Percentiles rank a stretch among this genome's conserved stretches.
Conservation (phyloP, 2,797 vertebrate genomes). For the Acanthurus leucopareius region DNA sequence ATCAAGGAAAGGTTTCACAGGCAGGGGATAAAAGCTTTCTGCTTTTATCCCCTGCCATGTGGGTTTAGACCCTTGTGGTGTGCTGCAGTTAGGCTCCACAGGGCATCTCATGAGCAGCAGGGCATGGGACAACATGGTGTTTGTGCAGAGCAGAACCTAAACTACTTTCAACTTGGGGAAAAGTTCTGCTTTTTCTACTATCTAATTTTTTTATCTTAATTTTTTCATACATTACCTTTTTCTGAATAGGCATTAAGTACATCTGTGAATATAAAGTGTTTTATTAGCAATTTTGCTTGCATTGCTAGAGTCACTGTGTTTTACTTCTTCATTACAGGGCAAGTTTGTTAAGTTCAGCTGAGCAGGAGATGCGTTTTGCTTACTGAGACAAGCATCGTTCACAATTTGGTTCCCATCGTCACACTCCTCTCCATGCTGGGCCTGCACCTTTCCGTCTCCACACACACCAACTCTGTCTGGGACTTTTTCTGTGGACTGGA, state of each 20-base stretch:
- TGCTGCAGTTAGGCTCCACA: slow-evolving; percentile 37
- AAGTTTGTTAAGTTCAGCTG: slow-evolving; percentile 6
- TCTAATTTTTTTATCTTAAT: background rate
- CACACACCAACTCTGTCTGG: slow-evolving; percentile 84
- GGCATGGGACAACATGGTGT: background rate
- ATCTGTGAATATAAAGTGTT: background rate
- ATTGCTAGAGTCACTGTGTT: background rate
- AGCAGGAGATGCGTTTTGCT: slow-evolving; percentile 71
- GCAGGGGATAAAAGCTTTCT: slow-evolving; percentile 12
- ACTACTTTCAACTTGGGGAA: background rate
- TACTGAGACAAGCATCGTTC: slow-evolving; percentile 93
- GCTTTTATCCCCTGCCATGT: slow-evolving; percentile 54
- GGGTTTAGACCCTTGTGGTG: slow-evolving; percentile 33
- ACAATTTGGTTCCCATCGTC: slow-evolving; percentile 93
- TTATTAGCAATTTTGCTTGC: background rate
- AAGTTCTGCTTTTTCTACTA: background rate
- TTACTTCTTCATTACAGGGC: background rate
- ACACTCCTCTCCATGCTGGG: slow-evolving; percentile 92
- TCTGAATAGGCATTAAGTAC: background rate
- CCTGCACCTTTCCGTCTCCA: slow-evolving; percentile 93
- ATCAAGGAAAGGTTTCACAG: slow-evolving; percentile 62
- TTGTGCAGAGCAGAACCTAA: slow-evolving; percentile 19
- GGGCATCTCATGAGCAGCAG: slow-evolving; percentile 23
- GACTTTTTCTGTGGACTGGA: slow-evolving; percentile 89
- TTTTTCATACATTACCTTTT: too few species aligned